Evolutionary conservation across 2,797 vertebrate species (phyloP), one percentile per base, ranked within the genome.

Genomic region (Micromesistius poutassou): DNA sequence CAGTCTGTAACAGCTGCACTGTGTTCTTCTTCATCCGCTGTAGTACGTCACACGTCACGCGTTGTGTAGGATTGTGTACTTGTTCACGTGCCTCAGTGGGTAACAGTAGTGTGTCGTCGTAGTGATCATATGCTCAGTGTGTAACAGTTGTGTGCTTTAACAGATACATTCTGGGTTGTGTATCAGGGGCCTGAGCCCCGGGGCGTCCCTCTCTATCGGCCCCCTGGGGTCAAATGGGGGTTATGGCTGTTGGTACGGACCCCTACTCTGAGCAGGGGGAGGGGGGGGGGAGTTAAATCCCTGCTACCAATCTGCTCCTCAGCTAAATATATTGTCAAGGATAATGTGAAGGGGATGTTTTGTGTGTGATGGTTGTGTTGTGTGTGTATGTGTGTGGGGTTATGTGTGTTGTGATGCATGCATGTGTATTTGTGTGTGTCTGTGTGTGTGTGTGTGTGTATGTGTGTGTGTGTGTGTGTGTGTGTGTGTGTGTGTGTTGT

Each of bases 401-500:
- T 42, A 2, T 42, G 40, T 42, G 40, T 42, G 13, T 42, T 42
- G 12, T 16, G 13, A 14, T 14, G 13, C 40, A 14, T 42, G 40
- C 3, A 16, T 3, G 40, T 42, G 12, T 42, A 14, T 42, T 13
- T 42, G 12, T 42, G 19, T 50, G 73, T 42, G 5, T 30, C 40
- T 46, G 25, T 74, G 73, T 30, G 73, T 74, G 46, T 35, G 46
- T 75, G 74, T 55, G 42, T 55, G 74, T 50, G 42, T 74, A 36
- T 73, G 72, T 74, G 38, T 30, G 73, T 74, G 73, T 30, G 73
- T 74, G 73, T 74, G 38, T 40, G 35, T 40, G 5, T 38, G n/a
- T n/a, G n/a, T n/a, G n/a, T n/a, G n/a, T n/a, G n/a, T n/a, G n/a
- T n/a, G n/a, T 35, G 73, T 38, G 72, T 38, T n/a, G n/a, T 42